Base-by-base conservation (phyloP, 2,797 vertebrate genomes). In the Cynodonichthys magdalenae region DNA sequence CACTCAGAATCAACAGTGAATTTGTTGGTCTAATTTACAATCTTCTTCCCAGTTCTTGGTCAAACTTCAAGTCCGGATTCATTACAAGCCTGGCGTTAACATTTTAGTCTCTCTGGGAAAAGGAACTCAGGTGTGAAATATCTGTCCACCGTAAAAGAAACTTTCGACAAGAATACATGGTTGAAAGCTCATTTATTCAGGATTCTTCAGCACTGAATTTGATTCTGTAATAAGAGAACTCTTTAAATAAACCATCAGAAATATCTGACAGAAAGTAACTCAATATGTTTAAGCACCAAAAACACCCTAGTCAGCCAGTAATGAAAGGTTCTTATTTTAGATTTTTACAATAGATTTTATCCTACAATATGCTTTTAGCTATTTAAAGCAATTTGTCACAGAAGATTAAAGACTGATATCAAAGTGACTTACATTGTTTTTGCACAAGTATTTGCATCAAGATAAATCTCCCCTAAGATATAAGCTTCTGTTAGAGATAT, bases 31-130 rank as follows among this genome's bases (percentile, higher is more conserved):
- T 84, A 83, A 88, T 90, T 89, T 84, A 74, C 78, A 85, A 76
- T 71, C 71, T 83, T 77, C 70, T 69, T 59, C 54, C 20, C 68
- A 55, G 71, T 79, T 83, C 80, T 69, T 53, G 57, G 75, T 85
- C 77, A 85, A 88, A 78, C 79, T 70, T 72, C 17, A 59, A 84
- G 85, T 87, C 90, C 74, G 78, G 61, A 82, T 72, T 74, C 61
- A 90, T 92, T 90, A 89, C 53, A 49, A 64, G 36, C 66, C 59
- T 49, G 63, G 67, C 82, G 41, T 66, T 91, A 90, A 92, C 88
- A 87, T 86, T 91, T 91, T 92, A 91, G 91, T 92, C 80, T 87
- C 83, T 78, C 52, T 27, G 63, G 49, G 71, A 66, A 80, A 79
- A 85, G 80, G 27, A 84, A 71, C 62, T 74, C 50, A 74, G 81